Evolutionary conservation across 2,113 vertebrate genomes (phyloP).

Genomic region (Pholis gunnellus): DNA sequence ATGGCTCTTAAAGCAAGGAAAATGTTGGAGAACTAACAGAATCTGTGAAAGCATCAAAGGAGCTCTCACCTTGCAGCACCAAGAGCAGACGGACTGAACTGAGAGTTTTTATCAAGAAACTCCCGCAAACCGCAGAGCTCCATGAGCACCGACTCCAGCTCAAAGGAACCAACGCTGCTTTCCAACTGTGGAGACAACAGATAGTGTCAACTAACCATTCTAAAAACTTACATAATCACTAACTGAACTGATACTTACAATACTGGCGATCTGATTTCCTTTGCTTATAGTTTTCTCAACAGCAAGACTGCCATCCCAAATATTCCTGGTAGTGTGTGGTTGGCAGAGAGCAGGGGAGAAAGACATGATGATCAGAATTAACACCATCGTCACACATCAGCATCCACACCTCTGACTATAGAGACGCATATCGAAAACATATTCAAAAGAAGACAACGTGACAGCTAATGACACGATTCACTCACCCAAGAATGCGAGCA

Average conservation of each 20-base stretch:
- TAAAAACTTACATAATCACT: neutral
- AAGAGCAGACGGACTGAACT: constrained; percentile 91
- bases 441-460: neutral
- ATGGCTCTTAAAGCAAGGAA: too few relatives aligned
- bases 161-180: constrained; percentile 88
- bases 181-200: constrained; percentile 85
- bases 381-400: constrained; percentile 7
- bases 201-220: neutral
- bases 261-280: constrained; percentile 87
- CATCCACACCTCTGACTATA: constrained; percentile 7
- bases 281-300: constrained; percentile 90
- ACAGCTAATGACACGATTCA: neutral
- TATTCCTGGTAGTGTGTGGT: constrained; percentile 86
- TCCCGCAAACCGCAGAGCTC: constrained; percentile 92
- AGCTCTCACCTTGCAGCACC: constrained; percentile 88
- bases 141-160: constrained; percentile 89
- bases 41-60: neutral
- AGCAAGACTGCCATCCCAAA: constrained; percentile 97
- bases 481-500: constrained; percentile 94
- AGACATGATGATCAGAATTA: neutral
- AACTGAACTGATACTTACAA: constrained; percentile 85
- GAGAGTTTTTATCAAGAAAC: constrained; percentile 96
- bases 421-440: neutral
- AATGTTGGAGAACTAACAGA: neutral
- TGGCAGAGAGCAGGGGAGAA: constrained; percentile 20